Evolutionary conservation across 2,113 vertebrate genomes (phyloP).

Genomic region (Zosterops borbonicus): DNA sequence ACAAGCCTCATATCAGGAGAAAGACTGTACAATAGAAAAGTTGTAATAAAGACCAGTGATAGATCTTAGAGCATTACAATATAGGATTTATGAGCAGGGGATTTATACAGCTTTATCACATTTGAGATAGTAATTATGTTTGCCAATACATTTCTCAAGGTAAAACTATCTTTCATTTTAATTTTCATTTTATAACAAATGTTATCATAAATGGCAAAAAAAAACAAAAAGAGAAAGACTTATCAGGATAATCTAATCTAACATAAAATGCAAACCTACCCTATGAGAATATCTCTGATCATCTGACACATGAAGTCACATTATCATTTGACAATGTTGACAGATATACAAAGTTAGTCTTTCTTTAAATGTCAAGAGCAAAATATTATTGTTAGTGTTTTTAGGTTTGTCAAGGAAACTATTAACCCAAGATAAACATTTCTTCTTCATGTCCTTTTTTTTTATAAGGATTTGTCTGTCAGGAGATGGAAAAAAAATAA

Average conservation of each 20-base stretch:
- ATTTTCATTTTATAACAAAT: constrained; percentile 45
- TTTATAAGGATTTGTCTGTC: background rate
- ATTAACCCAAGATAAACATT: background rate
- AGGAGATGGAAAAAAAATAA: background rate
- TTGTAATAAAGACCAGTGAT: background rate
- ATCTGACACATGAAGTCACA: background rate
- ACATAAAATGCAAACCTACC: background rate
- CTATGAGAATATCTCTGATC: background rate
- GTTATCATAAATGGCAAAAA: constrained; percentile 11
- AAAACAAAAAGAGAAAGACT: background rate
- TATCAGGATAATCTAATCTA: constrained; percentile 9
- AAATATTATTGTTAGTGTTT: background rate
- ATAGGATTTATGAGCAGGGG: constrained; percentile 3
- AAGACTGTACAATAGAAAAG: background rate
- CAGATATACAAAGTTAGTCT: background rate
- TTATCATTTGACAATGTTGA: background rate
- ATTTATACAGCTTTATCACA: constrained; percentile 38
- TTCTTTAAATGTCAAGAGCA: background rate
- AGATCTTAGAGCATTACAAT: background rate
- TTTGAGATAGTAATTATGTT: constrained; percentile 43
- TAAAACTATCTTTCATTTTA: constrained; percentile 35
- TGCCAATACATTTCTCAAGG: constrained; percentile 34
- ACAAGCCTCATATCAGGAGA: background rate
- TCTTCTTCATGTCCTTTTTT: background rate
- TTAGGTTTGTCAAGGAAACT: background rate